Conservation (phyloP, 1,140 invertebrate species). For the Chionoecetes opilio region DNA sequence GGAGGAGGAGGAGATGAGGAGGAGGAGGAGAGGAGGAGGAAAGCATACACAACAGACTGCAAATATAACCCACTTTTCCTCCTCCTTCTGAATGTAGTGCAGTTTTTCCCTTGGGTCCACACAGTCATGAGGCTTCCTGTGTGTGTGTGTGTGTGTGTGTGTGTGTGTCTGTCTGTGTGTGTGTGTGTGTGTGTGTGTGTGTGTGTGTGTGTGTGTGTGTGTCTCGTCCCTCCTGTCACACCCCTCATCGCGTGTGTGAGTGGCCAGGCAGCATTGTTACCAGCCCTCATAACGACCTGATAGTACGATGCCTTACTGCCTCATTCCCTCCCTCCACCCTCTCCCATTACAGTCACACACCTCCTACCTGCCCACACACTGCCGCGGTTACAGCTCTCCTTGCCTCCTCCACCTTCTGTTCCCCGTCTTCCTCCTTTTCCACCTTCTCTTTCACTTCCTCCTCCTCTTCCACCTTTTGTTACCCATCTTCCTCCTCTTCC, state of each 20-base stretch:
- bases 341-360: too few relatives aligned
- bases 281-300: not conserved
- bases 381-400: too few relatives aligned
- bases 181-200: constrained; percentile 27
- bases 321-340: not conserved
- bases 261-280: not conserved
- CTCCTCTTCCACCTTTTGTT: too few relatives aligned
- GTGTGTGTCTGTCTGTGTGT: too few relatives aligned
- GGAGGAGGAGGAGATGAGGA: too few relatives aligned
- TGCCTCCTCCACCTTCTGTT: too few relatives aligned
- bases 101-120: not conserved
- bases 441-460: too few relatives aligned
- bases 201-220: too few relatives aligned
- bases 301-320: not conserved
- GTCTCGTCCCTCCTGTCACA: too few relatives aligned
- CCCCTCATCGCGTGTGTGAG: not conserved
- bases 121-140: not conserved
- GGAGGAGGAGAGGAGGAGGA: too few relatives aligned
- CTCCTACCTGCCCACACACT: too few relatives aligned
- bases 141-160: not conserved
- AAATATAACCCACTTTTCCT: not conserved
- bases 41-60: not conserved
- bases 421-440: too few relatives aligned
- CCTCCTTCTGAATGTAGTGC: not conserved
- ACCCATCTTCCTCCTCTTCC: not conserved